Conservation (phyloP, 2,113 vertebrate species). For the Machaerirhynchus nigripectus region DNA sequence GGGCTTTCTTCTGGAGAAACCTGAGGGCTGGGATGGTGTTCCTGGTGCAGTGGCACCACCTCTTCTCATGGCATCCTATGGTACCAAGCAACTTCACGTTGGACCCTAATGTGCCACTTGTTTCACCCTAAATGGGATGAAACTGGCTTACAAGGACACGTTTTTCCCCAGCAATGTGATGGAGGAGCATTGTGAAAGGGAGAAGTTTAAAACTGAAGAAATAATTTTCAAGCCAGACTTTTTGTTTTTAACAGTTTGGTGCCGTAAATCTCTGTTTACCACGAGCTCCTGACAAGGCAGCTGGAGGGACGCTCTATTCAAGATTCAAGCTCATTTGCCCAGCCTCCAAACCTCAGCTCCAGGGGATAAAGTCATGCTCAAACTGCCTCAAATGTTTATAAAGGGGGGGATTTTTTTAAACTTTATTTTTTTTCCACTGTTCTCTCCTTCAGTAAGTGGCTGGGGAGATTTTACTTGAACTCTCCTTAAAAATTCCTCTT, state of each 20-base stretch:
- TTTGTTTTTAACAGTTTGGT: not conserved
- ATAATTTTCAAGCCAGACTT: not conserved
- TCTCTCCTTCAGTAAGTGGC: not conserved
- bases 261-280: not conserved
- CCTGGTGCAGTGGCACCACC: not conserved
- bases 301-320: not conserved
- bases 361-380: not conserved
- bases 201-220: not conserved
- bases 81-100: not conserved
- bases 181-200: not conserved
- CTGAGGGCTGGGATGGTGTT: not conserved
- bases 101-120: not conserved
- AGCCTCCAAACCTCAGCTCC: not conserved
- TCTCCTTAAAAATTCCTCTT: slow-evolving; percentile 33
- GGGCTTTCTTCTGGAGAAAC: not conserved
- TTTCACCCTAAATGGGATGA: not conserved
- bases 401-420: not conserved
- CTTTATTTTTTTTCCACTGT: not conserved
- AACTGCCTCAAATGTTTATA: not conserved
- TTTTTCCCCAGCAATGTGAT: not conserved
- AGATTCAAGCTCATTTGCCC: not conserved
- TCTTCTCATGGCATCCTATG: not conserved
- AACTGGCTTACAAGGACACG: not conserved
- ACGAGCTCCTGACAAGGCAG: not conserved
- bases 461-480: slow-evolving; percentile 4